Evolutionary conservation across 2,888 invertebrate genomes (phyloP).

Genomic region (Drosophila maculinotata): DNA sequence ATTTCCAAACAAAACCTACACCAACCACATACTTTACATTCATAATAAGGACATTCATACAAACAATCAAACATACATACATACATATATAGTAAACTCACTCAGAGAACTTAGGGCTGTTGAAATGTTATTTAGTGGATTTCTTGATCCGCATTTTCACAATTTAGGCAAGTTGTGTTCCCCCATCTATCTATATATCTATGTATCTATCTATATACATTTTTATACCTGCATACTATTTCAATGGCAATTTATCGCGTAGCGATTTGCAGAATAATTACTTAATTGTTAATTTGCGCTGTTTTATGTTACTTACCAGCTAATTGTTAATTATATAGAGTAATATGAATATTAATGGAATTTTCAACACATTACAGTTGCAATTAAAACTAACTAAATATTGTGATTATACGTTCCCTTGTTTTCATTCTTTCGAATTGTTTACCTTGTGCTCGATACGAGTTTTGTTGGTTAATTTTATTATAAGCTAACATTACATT

Average conservation of each 20-base stretch:
- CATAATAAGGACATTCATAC: constrained; percentile 24
- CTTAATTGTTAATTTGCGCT: constrained; percentile 40
- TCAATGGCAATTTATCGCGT: constrained; percentile 47
- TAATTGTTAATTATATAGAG: constrained; percentile 24
- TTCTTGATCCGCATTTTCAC: constrained; percentile 62
- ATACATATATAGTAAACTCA: constrained; percentile 59
- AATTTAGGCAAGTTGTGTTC: constrained; percentile 34
- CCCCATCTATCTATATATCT: constrained; percentile 25
- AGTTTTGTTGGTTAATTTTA: constrained; percentile 72
- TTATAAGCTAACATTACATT: constrained; percentile 67
- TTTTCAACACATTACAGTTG: constrained; percentile 17
- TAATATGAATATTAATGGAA: constrained; percentile 11
- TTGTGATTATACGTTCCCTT: constrained; percentile 63
- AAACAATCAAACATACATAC: constrained; percentile 11
- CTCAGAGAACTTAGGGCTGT: constrained; percentile 79
- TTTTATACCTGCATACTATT: constrained; percentile 24
- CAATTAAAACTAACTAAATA: constrained; percentile 53
- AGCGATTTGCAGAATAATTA: constrained; percentile 47
- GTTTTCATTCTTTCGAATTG: constrained; percentile 52
- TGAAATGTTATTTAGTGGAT: constrained; percentile 73
- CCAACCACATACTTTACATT: constrained; percentile 26
- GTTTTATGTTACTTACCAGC: constrained; percentile 42
- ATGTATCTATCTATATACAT: constrained; percentile 35
- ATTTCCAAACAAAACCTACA: constrained; percentile 49
- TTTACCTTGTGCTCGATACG: constrained; percentile 64